A percentile compares a stretch with the other conserved stretches of the same genome.
Evolutionary conservation across 1,140 invertebrate genomes (phyloP).

Genomic region (Tetramorium parvispinum): DNA sequence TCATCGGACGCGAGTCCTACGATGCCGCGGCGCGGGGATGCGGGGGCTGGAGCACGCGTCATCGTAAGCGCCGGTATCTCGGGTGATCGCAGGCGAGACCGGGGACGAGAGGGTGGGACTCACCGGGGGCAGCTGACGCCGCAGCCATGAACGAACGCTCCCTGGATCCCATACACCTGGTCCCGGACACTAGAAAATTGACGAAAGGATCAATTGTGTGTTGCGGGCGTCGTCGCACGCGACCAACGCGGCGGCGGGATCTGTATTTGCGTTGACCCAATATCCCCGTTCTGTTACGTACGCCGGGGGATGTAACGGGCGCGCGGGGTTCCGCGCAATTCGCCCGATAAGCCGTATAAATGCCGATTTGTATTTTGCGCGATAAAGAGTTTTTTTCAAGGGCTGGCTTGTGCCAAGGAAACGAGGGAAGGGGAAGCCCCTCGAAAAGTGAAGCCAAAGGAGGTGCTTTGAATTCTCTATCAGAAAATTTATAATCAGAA

Average conservation of each 20-base stretch:
- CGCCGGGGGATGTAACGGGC: not conserved
- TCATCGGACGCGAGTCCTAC: slow-evolving; percentile 5
- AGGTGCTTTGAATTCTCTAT: not conserved
- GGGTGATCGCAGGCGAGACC: slow-evolving; percentile 21
- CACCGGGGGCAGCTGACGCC: slow-evolving; percentile 71
- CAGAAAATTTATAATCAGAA: not conserved
- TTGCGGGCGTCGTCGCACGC: slow-evolving; percentile 57
- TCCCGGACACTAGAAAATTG: slow-evolving; percentile 66
- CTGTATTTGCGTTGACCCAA: slow-evolving; percentile 63
- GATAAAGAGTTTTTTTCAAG: slow-evolving; percentile 13
- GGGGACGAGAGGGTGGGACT: slow-evolving; percentile 57
- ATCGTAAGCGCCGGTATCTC: slow-evolving; percentile 31
- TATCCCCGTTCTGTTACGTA: slow-evolving; percentile 56
- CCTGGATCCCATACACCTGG: slow-evolving; percentile 68
- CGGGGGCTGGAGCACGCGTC: not conserved
- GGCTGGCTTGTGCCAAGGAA: not conserved
- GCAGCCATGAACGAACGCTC: slow-evolving; percentile 50
- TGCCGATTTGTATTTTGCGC: not conserved
- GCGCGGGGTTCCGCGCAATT: not conserved
- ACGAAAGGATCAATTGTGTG: slow-evolving; percentile 71
- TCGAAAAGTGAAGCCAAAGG: not conserved
- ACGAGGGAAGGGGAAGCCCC: not conserved
- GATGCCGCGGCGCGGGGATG: not conserved
- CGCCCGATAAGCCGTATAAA: slow-evolving; percentile 12
- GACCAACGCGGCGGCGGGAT: slow-evolving; percentile 54